phyloP scores from a whole-genome alignment of 2,797 vertebrate genomes.

The Poliocrania exsul region DNA sequence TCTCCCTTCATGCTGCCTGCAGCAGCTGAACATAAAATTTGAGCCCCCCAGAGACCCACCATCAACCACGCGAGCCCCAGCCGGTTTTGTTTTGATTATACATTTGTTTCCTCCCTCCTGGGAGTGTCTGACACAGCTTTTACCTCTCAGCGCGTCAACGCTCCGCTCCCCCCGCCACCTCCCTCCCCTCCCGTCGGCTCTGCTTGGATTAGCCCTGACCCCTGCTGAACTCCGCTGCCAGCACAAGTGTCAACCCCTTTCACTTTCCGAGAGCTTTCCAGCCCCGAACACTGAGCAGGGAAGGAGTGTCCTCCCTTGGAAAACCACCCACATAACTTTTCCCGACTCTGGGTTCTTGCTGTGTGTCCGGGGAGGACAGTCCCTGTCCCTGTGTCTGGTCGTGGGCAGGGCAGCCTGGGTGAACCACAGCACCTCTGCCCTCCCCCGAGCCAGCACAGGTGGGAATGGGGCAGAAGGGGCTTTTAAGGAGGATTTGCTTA shows the following conservation, averaged over 20 bases:
- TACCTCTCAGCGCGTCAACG: conserved; percentile 49
- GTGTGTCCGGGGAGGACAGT: accelerated
- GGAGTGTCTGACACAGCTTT: conserved; percentile 62
- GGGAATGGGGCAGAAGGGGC: not conserved
- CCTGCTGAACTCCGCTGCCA: conserved; percentile 29
- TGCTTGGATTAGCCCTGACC: conserved; percentile 66
- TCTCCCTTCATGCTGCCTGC: not conserved
- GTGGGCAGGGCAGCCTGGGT: not conserved
- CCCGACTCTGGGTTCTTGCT: accelerated
- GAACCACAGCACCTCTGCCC: not conserved
- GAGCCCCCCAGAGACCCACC: not conserved
- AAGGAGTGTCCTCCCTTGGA: not conserved
- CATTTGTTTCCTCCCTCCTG: conserved; percentile 60
- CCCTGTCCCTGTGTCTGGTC: not conserved
- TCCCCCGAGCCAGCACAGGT: not conserved
- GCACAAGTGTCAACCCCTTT: conserved; percentile 47
- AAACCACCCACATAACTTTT: not conserved
- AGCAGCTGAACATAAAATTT: not conserved
- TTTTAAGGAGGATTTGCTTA: not conserved
- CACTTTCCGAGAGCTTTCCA: conserved; percentile 22
- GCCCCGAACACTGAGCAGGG: not conserved
- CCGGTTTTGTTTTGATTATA: conserved; percentile 58
- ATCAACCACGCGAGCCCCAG: not conserved
- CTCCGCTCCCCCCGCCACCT: not conserved
- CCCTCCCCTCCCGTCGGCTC: not conserved